Base-by-base conservation (phyloP, 2,113 vertebrate genomes). In the Eonycteris spelaea region DNA sequence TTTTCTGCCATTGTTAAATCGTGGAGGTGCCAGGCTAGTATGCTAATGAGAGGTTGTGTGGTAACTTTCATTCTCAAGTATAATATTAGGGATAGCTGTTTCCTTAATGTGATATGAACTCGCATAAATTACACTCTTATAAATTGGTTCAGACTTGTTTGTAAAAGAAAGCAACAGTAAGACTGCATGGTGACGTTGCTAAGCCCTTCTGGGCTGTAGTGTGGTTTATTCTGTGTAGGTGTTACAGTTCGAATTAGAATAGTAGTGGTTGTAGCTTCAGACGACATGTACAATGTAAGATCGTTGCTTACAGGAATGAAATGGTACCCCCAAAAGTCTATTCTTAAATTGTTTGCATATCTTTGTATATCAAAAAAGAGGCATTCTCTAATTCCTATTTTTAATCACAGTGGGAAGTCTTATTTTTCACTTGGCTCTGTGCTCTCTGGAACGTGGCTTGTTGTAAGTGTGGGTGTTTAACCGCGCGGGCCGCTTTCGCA, bases 291-390 rank as follows among this genome's bases (percentile, higher is more conserved):
- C 40, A 48, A 0, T 5, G 55, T 30, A 92, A 98, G 97, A 96
- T 95, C 97, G 96, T 94, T 98, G 98, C 97, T 97, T 95, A 97
- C 86, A 91, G 95, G 79, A 97, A 92, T 80, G 97, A 95, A 96
- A 91, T 89, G 95, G 65, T 0, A 0, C 38, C 45, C 30, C 7
- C 1, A 38, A 61, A 87, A 40, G n/a, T 14, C 53, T 71, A 0
- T 61, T 71, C 33, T 61, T 48, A 40, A 79, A 38, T 80, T 80
- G 70, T 67, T 77, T 86, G 43, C 30, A 8, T 63, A n/a, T 33
- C 74, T 51, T 9, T n/a, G 4, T 40, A 18, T 65, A 12, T 73
- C 21, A 43, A 11, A 63, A 73, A 82, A 43, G 85, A 91, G 63
- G 65, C 40, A n/a, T 73, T 63, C 43, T 67, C 55, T 43, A 22